phyloP scores from a whole-genome alignment of 2,888 invertebrate species.

The Cantharis rufa region DNA sequence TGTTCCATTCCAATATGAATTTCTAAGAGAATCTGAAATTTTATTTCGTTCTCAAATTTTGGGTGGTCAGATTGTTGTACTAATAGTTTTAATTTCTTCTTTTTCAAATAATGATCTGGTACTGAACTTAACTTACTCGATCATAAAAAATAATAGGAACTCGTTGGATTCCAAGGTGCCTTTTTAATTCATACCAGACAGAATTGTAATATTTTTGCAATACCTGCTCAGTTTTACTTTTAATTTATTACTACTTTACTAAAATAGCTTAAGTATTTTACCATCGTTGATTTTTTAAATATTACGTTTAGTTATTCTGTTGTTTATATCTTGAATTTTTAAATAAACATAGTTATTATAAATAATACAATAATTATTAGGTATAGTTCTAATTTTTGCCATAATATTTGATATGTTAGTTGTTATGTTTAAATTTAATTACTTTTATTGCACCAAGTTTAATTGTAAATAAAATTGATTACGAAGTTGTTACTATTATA shows the following conservation, averaged over 20 bases:
- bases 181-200: neutral
- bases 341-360: no score
- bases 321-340: neutral
- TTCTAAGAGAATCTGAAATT: no score
- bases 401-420: neutral
- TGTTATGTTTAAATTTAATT: neutral
- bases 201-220: neutral
- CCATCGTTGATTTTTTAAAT: neutral
- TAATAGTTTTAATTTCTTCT: neutral
- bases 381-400: neutral
- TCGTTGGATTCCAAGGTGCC: neutral
- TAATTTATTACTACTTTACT: neutral
- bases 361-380: no score
- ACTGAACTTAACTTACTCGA: neutral
- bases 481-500: neutral
- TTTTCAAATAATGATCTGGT: neutral
- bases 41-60: neutral
- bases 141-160: neutral
- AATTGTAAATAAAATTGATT: neutral
- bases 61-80: neutral
- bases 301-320: neutral
- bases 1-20: neutral
- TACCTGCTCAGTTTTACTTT: neutral
- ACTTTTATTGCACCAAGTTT: neutral
- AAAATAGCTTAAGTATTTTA: neutral